Conservation (phyloP, 2,888 invertebrate species). For the Gnatocerus cornutus region DNA sequence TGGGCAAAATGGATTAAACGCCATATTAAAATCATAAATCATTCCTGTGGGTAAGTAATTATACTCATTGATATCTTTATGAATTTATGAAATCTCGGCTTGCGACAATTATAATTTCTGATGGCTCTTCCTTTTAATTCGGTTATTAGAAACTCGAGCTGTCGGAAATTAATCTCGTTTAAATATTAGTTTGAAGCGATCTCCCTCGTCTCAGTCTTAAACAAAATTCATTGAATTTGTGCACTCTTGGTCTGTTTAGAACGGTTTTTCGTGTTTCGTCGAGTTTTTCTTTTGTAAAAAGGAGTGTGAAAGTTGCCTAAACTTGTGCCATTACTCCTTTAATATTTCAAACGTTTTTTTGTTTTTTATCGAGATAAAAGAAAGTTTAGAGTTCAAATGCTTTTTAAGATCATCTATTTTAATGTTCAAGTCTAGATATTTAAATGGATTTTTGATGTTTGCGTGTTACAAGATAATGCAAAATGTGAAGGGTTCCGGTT, state of each 20-base stretch:
- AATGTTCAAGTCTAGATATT: constrained; percentile 59
- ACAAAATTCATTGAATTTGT: constrained; percentile 35
- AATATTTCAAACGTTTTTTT: constrained; percentile 49
- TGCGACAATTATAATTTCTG: constrained; percentile 62
- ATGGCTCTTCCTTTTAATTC: constrained; percentile 52
- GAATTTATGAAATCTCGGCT: constrained; percentile 65
- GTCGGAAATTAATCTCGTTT: constrained; percentile 46
- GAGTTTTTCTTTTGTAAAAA: constrained; percentile 32
- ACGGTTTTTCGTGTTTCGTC: constrained; percentile 39
- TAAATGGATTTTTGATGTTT: constrained; percentile 66
- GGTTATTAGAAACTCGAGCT: constrained; percentile 56
- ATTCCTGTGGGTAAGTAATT: constrained; percentile 62
- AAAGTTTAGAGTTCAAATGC: constrained; percentile 58
- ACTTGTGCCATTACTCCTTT: constrained; percentile 46
- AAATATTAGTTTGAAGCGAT: constrained; percentile 38
- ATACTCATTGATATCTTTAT: constrained; percentile 67
- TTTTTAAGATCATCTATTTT: constrained; percentile 64
- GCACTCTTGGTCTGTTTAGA: constrained; percentile 19
- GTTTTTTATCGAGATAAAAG: constrained; percentile 54
- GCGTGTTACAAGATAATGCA: constrained; percentile 59
- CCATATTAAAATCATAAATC: constrained; percentile 65
- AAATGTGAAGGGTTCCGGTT: constrained; percentile 54
- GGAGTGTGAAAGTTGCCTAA: constrained; percentile 41
- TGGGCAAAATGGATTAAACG: constrained; percentile 56
- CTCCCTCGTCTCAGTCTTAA: constrained; percentile 20